Evolutionary conservation across 2,888 invertebrate genomes (phyloP).

Genomic region (Microctonus brassicae): DNA sequence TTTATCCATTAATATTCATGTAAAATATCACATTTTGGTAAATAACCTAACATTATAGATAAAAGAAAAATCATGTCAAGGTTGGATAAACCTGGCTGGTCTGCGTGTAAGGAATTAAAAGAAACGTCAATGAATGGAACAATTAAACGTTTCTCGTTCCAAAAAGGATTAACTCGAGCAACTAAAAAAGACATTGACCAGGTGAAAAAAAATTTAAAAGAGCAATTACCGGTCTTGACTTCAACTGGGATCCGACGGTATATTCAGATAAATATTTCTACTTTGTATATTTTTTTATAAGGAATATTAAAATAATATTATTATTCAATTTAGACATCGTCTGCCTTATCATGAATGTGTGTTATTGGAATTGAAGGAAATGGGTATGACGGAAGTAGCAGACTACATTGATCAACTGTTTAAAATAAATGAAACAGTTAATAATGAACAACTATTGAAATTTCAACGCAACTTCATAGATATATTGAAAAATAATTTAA

Average conservation of each 20-base stretch:
- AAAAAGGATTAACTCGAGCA: slow-evolving; percentile 51
- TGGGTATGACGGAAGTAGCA: slow-evolving; percentile 71
- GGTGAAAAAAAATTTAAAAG: slow-evolving; percentile 58
- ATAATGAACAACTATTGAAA: slow-evolving; percentile 18
- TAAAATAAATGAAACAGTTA: slow-evolving; percentile 70
- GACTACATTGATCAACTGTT: slow-evolving; percentile 73
- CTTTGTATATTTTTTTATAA: slow-evolving; percentile 36
- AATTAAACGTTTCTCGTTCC: slow-evolving; percentile 8
- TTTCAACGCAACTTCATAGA: slow-evolving; percentile 55
- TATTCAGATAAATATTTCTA: slow-evolving; percentile 10
- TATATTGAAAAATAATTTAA: slow-evolving; percentile 55
- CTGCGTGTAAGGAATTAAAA: slow-evolving; percentile 37
- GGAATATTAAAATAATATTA: neutral
- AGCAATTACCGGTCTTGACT: slow-evolving; percentile 62
- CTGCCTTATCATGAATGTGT: slow-evolving; percentile 73
- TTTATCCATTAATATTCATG: neutral
- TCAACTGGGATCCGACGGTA: slow-evolving; percentile 65
- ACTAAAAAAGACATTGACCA: slow-evolving; percentile 48
- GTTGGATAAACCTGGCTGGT: slow-evolving; percentile 24
- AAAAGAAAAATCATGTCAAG: neutral
- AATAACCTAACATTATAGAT: neutral
- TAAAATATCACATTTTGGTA: neutral
- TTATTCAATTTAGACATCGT: slow-evolving; percentile 67
- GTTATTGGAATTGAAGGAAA: slow-evolving; percentile 72
- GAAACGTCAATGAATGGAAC: slow-evolving; percentile 17